Percentiles rank a stretch among this genome's conserved stretches.
Conservation (phyloP, 2,888 invertebrate genomes). For the Anthrax anthrax region DNA sequence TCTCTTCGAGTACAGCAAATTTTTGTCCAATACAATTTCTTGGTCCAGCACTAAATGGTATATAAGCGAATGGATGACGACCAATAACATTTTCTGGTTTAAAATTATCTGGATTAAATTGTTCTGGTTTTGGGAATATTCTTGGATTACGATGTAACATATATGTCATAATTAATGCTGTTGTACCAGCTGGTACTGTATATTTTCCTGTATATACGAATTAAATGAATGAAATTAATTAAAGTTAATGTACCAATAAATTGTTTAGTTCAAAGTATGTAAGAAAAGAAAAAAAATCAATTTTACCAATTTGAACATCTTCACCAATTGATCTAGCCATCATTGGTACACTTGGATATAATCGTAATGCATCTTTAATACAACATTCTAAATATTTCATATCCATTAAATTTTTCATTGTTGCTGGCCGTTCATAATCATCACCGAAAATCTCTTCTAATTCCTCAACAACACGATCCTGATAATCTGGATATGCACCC, state of each 20-base stretch:
- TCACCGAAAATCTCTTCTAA: slow-evolving; percentile 36
- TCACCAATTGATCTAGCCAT: slow-evolving; percentile 44
- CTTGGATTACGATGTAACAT: slow-evolving; percentile 51
- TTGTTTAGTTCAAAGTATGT: no score
- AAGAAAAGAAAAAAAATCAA: no score
- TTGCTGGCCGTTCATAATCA: slow-evolving; percentile 35
- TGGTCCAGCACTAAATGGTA: slow-evolving; percentile 56
- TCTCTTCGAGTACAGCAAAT: slow-evolving; percentile 43
- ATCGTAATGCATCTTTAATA: slow-evolving; percentile 50
- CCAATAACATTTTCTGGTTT: slow-evolving; percentile 43
- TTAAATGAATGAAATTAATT: no score
- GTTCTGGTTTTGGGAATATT: slow-evolving; percentile 49
- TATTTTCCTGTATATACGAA: slow-evolving; percentile 26
- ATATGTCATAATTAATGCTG: slow-evolving; percentile 45
- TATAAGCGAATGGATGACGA: slow-evolving; percentile 50
- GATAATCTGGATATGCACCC: slow-evolving; percentile 31
- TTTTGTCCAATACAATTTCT: slow-evolving; percentile 44
- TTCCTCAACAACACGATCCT: slow-evolving; percentile 36
- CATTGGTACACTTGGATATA: slow-evolving; percentile 53
- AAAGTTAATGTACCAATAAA: no score
- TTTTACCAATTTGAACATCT: slow-evolving; percentile 42
- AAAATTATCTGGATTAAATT: slow-evolving; percentile 58
- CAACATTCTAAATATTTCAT: slow-evolving; percentile 55
- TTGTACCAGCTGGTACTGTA: slow-evolving; percentile 35
- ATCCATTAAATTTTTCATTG: slow-evolving; percentile 42